Evolutionary conservation across 2,113 vertebrate species (phyloP).

Genomic region (Indicator indicator): DNA sequence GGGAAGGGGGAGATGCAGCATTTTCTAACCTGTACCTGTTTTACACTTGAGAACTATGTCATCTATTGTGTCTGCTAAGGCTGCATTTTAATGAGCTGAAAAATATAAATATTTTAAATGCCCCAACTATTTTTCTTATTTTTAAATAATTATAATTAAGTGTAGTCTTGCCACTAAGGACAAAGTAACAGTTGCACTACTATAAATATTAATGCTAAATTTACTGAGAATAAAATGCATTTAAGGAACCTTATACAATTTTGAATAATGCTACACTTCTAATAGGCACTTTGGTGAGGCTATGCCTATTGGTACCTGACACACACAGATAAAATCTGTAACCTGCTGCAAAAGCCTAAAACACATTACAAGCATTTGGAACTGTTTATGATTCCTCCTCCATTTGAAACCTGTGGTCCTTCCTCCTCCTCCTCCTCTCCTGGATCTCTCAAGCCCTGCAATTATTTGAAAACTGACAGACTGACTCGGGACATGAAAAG

Average conservation of each 20-base stretch:
- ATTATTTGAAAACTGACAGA: neutral
- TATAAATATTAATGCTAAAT: slow-evolving; percentile 62
- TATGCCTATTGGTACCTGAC: neutral
- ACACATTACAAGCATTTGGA: neutral
- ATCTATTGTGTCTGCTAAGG: slow-evolving; percentile 5
- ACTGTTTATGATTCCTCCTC: neutral
- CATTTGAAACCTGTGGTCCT: neutral
- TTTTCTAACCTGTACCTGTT: neutral
- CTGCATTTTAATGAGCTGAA: neutral
- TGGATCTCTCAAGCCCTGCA: neutral
- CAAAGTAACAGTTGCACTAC: slow-evolving; percentile 20
- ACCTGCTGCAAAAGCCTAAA: neutral
- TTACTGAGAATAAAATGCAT: slow-evolving; percentile 40
- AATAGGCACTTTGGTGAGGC: neutral
- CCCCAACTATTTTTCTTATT: slow-evolving; percentile 31
- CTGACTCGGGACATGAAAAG: neutral
- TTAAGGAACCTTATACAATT: slow-evolving; percentile 37
- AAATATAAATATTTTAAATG: slow-evolving; percentile 14
- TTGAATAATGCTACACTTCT: neutral
- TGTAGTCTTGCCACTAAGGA: slow-evolving; percentile 3
- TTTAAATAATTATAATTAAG: neutral
- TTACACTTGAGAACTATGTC: neutral
- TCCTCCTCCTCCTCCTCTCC: neutral
- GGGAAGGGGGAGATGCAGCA: neutral
- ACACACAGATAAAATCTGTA: neutral